Evolutionary conservation across 2,797 vertebrate genomes (phyloP).

Genomic region (Pipistrellus pipistrellus): DNA sequence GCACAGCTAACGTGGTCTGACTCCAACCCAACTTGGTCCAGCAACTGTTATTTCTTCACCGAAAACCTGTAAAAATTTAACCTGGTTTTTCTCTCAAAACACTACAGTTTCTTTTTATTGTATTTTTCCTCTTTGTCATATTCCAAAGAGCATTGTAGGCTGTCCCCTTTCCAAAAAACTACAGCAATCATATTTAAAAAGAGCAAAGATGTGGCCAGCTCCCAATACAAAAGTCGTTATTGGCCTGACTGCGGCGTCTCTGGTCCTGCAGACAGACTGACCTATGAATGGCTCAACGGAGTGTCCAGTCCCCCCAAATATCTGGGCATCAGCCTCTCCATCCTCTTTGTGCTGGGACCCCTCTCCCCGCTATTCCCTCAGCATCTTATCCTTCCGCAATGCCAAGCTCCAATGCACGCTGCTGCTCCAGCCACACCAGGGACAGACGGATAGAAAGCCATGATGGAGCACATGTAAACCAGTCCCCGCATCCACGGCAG

Average conservation of each 20-base stretch:
- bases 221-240: neutral
- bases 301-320: neutral
- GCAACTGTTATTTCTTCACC: neutral
- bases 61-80: neutral
- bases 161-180: neutral
- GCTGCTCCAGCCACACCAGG: neutral
- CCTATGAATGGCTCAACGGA: neutral
- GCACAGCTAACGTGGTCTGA: neutral
- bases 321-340: neutral
- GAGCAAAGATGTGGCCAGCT: neutral
- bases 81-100: neutral
- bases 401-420: neutral
- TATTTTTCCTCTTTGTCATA: neutral
- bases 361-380: neutral
- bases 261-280: neutral
- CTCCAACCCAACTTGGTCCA: neutral
- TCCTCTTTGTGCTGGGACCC: neutral
- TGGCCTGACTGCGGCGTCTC: neutral
- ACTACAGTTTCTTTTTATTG: neutral
- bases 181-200: neutral
- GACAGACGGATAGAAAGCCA: neutral
- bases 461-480: fast-evolving
- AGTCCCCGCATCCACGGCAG: neutral
- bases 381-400: neutral
- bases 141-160: neutral